These are phyloP conservation scores for Vombatus ursinus DNA, from an alignment of 2,113 vertebrate genomes.

Conservation along the genomic window DNA sequence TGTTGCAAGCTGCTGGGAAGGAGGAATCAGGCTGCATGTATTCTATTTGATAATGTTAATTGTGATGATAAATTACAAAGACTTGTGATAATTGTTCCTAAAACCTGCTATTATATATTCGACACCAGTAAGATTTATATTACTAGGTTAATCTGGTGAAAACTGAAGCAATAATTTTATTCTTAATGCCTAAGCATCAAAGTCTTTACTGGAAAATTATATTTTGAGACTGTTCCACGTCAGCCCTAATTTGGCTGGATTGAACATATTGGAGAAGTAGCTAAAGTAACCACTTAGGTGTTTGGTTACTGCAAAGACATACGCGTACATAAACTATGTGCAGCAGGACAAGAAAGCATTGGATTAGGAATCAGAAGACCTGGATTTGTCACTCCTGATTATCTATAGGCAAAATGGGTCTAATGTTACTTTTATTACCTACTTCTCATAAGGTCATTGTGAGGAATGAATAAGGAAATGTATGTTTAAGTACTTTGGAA, in stretches of 20 bases:
- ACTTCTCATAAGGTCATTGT: neutral
- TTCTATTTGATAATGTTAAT: neutral
- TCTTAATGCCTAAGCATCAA: neutral
- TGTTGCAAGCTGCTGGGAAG: neutral
- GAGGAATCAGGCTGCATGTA: neutral
- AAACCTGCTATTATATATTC: neutral
- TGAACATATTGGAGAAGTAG: neutral
- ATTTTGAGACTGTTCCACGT: neutral
- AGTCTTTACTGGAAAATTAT: neutral
- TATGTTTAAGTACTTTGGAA: neutral
- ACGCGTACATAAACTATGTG: neutral
- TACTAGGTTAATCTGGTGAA: neutral
- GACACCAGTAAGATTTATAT: neutral
- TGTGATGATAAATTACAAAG: neutral
- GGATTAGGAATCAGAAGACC: neutral
- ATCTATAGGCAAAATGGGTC: neutral
- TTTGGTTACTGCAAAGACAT: neutral
- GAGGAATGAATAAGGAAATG: neutral
- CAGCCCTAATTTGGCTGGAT: neutral
- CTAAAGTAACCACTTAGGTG: too few species aligned
- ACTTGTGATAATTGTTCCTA: neutral
- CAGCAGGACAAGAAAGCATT: neutral
- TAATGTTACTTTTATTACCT: too few species aligned
- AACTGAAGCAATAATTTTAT: neutral
- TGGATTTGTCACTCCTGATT: neutral